Percentiles rank a stretch among this genome's conserved stretches.
These are phyloP conservation scores for Urocyon cinereoargenteus DNA, from an alignment of 2,797 vertebrate genomes.

Conservation along the genomic window DNA sequence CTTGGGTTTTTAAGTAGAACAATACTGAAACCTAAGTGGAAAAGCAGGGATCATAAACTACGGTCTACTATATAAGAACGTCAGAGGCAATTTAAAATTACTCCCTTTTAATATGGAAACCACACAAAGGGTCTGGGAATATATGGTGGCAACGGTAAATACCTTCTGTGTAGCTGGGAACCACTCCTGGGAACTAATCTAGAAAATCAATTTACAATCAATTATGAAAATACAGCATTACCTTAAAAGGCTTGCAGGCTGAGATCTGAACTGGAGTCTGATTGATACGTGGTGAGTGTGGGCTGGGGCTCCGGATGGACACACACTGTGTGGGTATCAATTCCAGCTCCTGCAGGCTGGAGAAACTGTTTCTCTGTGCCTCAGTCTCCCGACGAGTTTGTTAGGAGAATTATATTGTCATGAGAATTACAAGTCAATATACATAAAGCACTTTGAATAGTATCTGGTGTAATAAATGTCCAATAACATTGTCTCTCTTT, in stretches of 20 bases:
- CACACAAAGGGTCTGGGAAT: neutral
- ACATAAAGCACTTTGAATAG: neutral
- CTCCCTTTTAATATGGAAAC: neutral
- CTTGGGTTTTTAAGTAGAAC: neutral
- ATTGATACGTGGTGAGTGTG: neutral
- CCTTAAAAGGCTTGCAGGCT: neutral
- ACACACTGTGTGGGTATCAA: neutral
- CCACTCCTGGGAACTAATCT: neutral
- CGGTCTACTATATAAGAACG: neutral
- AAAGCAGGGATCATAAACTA: neutral
- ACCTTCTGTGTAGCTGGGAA: neutral
- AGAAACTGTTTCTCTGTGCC: neutral
- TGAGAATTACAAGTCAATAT: neutral
- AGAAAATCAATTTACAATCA: neutral
- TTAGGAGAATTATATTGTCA: neutral
- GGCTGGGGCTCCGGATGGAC: neutral
- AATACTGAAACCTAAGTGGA: neutral
- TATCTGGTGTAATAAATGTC: neutral
- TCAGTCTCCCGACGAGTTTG: neutral
- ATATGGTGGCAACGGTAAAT: neutral
- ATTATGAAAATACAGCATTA: neutral
- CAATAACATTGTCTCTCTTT: neutral
- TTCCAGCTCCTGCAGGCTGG: neutral
- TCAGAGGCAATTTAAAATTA: neutral
- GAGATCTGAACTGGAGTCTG: neutral